A percentile compares a stretch with the other conserved stretches of the same genome.
phyloP scores from a whole-genome alignment of 2,888 invertebrate genomes.

The Rhagophthalmus giganteus region DNA sequence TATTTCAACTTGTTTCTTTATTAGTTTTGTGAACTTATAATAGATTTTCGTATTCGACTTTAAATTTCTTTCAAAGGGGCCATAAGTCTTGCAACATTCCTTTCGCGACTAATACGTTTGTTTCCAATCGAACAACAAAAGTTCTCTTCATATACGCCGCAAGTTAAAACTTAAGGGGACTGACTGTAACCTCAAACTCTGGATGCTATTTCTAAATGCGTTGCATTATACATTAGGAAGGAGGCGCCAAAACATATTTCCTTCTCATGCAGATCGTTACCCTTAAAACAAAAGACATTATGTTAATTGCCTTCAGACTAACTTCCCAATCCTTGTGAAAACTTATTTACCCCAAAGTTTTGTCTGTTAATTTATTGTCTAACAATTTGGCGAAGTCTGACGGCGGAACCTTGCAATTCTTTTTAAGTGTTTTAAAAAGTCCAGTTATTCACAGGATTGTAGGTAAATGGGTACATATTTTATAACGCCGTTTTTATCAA shows the following conservation, averaged over 20 bases:
- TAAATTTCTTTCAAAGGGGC: constrained; percentile 12
- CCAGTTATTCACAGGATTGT: too few species aligned
- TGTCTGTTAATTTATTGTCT: constrained; percentile 26
- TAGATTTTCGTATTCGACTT: constrained; percentile 14
- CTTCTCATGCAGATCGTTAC: constrained; percentile 23
- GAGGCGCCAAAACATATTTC: constrained; percentile 23
- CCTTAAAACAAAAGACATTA: constrained; percentile 28
- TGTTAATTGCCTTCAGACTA: constrained; percentile 28
- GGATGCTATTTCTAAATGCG: constrained; percentile 25
- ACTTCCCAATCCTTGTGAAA: constrained; percentile 18
- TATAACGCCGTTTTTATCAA: too few species aligned
- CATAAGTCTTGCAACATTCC: too few species aligned
- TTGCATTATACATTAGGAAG: constrained; percentile 33
- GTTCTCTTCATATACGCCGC: too few species aligned
- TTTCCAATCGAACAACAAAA: too few species aligned
- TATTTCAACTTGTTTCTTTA: constrained; percentile 16
- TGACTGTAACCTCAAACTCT: too few species aligned
- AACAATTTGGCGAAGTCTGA: constrained; percentile 13
- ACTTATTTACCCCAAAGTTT: constrained; percentile 20
- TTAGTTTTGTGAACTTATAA: constrained; percentile 11
- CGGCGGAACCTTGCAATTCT: constrained; percentile 10
- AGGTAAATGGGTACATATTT: too few species aligned
- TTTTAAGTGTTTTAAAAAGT: constrained; percentile 7
- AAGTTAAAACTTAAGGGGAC: too few species aligned
- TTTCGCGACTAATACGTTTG: too few species aligned